phyloP scores from a whole-genome alignment of 2,113 vertebrate genomes.

The Phylloscopus trochilus region DNA sequence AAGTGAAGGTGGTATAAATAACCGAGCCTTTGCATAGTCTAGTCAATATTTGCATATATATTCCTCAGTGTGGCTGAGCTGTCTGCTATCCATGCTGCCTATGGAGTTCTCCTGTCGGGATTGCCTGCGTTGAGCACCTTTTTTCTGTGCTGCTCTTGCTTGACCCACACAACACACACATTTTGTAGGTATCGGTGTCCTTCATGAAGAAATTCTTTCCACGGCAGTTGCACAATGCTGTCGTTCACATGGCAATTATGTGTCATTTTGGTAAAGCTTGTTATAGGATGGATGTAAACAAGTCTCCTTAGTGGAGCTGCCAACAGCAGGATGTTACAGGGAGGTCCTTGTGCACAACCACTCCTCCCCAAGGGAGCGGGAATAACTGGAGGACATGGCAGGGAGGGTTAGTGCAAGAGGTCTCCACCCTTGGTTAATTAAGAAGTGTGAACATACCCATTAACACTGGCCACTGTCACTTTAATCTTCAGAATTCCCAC shows the following conservation, averaged over 20 bases:
- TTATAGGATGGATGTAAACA: not conserved
- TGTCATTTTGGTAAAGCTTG: not conserved
- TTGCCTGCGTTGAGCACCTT: not conserved
- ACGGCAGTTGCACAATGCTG: not conserved
- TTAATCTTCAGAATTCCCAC: not conserved
- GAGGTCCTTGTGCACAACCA: rapidly evolving
- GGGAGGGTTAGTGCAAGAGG: not conserved
- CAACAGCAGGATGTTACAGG: not conserved
- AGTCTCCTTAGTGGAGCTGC: not conserved
- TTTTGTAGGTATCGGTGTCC: rapidly evolving
- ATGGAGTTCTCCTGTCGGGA: not conserved
- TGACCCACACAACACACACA: rapidly evolving
- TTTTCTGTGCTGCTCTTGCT: not conserved
- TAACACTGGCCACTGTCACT: not conserved
- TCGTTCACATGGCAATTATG: not conserved
- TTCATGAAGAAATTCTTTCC: not conserved
- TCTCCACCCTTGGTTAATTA: not conserved
- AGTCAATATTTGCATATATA: constrained; percentile 32
- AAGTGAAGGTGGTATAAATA: constrained; percentile 38
- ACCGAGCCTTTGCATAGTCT: not conserved
- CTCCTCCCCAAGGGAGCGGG: not conserved
- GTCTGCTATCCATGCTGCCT: not conserved
- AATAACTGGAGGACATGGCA: not conserved
- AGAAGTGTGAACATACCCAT: not conserved
- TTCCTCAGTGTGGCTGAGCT: not conserved